Conservation (phyloP, 92 coral and sea anemone species). For the Porites rus region DNA sequence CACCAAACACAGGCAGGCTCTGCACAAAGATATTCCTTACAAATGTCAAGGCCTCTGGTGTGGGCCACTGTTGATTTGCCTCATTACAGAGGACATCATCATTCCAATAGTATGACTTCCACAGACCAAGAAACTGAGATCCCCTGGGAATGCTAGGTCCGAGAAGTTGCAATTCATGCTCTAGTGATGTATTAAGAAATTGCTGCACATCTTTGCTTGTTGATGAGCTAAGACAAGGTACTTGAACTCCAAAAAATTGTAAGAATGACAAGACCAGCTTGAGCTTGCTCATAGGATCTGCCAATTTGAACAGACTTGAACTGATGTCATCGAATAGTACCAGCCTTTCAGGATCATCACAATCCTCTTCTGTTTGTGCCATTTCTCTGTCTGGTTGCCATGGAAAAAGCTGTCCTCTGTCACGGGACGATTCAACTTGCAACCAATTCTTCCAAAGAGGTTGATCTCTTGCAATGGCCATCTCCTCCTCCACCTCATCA, state of each 20-base stretch:
- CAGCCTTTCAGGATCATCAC: slow-evolving; percentile 97
- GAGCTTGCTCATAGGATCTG: slow-evolving; percentile 64
- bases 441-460: slow-evolving; percentile 82
- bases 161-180: slow-evolving; percentile 54
- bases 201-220: slow-evolving; percentile 35
- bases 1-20: slow-evolving; percentile 75
- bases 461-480: slow-evolving; percentile 50
- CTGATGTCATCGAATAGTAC: slow-evolving; percentile 93
- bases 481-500: slow-evolving; percentile 60
- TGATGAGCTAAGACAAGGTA: slow-evolving; percentile 50
- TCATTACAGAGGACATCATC: background rate
- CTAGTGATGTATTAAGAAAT: slow-evolving; percentile 61
- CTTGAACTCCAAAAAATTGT: slow-evolving; percentile 76
- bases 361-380: slow-evolving; percentile 89
- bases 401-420: slow-evolving; percentile 72
- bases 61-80: slow-evolving; percentile 36
- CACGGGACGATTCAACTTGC: slow-evolving; percentile 80
- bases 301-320: slow-evolving; percentile 73
- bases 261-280: slow-evolving; percentile 81
- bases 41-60: slow-evolving; percentile 50
- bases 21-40: slow-evolving; percentile 85
- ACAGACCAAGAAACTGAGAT: slow-evolving; percentile 60
- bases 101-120: slow-evolving; percentile 61
- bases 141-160: background rate
- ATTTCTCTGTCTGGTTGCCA: slow-evolving; percentile 86